These are phyloP conservation scores for Atherinosoma microstoma DNA, from an alignment of 2,797 vertebrate species.

Conservation along the genomic window DNA sequence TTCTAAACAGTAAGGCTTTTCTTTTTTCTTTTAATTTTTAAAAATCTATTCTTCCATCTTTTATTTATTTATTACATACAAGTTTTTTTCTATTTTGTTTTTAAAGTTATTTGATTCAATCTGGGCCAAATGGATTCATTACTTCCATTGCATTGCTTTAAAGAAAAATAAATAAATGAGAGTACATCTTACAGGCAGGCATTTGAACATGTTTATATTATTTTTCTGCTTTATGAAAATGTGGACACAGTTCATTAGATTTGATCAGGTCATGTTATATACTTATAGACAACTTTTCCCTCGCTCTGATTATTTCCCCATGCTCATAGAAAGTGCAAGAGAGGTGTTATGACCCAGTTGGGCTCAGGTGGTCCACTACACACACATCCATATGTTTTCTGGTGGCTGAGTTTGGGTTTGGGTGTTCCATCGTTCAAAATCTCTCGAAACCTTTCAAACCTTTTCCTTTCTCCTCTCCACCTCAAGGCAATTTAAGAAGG, in stretches of 20 bases:
- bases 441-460: slow-evolving; percentile 78
- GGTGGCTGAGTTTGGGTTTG: slow-evolving; percentile 7
- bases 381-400: slow-evolving; percentile 1
- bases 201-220: background rate
- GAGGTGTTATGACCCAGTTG: slow-evolving; percentile 6
- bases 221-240: background rate
- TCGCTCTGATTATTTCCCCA: background rate
- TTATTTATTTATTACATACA: too few species aligned
- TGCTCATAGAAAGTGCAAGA: too few species aligned
- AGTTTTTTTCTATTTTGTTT: too few species aligned
- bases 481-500: slow-evolving; percentile 76
- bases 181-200: background rate
- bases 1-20: too few species aligned
- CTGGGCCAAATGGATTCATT: too few species aligned
- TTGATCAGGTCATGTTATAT: background rate
- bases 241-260: background rate
- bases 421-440: slow-evolving; percentile 53
- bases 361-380: slow-evolving; percentile 32
- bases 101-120: too few species aligned
- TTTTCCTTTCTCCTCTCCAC: slow-evolving; percentile 67
- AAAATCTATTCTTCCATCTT: too few species aligned
- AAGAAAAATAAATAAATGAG: too few species aligned
- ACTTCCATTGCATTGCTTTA: too few species aligned
- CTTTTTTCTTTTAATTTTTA: too few species aligned
- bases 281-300: background rate